phyloP scores from a whole-genome alignment of 2,797 vertebrate species.

The Gallinago solitaria region DNA sequence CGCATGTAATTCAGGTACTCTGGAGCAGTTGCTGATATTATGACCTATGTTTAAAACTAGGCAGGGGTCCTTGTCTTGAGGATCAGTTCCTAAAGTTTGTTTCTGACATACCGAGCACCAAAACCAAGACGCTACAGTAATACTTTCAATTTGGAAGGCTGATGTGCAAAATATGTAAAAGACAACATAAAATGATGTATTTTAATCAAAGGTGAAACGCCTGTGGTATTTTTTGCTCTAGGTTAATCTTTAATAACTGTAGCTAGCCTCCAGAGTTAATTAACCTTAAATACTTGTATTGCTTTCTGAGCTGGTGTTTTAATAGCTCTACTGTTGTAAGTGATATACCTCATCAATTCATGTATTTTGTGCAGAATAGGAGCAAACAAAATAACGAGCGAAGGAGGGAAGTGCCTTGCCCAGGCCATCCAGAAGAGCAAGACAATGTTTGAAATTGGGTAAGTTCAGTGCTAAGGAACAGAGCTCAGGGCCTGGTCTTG shows the following conservation, averaged over 20 bases:
- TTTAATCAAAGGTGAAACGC: not conserved
- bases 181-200: not conserved
- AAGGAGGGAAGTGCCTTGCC: constrained; percentile 87
- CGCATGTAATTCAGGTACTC: not conserved
- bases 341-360: not conserved
- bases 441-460: constrained; percentile 91
- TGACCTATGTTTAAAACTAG: not conserved
- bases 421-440: constrained; percentile 86
- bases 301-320: not conserved
- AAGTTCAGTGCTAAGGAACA: constrained; percentile 59
- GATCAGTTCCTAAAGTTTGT: not conserved
- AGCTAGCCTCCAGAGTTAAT: not conserved
- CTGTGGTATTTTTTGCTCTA: not conserved
- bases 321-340: not conserved
- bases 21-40: not conserved
- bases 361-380: constrained; percentile 82
- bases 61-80: not conserved
- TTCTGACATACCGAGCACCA: not conserved
- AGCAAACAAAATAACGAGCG: constrained; percentile 86
- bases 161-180: not conserved
- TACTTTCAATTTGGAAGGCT: not conserved
- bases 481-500: not conserved
- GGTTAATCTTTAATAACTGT: not conserved
- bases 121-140: not conserved
- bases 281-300: not conserved